Evolutionary conservation across 1,140 invertebrate genomes (phyloP).

Genomic region (Nasonia giraulti): DNA sequence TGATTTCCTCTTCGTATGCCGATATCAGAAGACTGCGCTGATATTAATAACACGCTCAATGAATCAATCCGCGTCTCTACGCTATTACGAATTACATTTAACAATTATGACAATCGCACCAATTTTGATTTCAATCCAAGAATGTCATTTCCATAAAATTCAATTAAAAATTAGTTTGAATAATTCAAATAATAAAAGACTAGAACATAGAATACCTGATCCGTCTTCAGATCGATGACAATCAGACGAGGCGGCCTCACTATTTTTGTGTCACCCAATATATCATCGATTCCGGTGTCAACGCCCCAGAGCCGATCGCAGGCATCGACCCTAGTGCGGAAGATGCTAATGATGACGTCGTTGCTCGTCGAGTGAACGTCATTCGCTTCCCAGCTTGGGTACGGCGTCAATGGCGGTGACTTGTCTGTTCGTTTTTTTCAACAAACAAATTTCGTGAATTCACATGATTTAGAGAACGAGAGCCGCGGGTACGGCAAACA

Average conservation of each 20-base stretch:
- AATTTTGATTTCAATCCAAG: too few relatives aligned
- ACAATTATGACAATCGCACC: too few relatives aligned
- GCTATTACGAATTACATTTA: too few relatives aligned
- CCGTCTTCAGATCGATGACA: constrained; percentile 83
- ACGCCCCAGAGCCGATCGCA: constrained; percentile 86
- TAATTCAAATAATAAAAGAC: neutral
- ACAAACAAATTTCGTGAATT: constrained; percentile 16
- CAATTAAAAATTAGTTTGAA: neutral
- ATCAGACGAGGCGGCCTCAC: constrained; percentile 80
- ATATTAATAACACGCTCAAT: too few relatives aligned
- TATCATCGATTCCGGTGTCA: constrained; percentile 84
- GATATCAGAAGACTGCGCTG: too few relatives aligned
- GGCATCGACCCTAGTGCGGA: constrained; percentile 80
- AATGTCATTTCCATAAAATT: too few relatives aligned
- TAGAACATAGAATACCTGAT: constrained; percentile 68
- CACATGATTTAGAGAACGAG: neutral
- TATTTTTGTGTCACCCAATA: constrained; percentile 78
- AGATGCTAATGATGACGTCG: constrained; percentile 80
- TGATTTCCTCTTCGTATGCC: neutral
- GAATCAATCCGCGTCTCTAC: too few relatives aligned
- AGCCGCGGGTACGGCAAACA: neutral
- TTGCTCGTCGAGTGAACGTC: constrained; percentile 67
- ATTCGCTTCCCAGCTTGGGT: constrained; percentile 81
- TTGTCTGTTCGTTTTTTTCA: constrained; percentile 63
- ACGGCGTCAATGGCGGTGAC: constrained; percentile 80